Percentiles rank a stretch among this genome's conserved stretches.
These are phyloP conservation scores for Metalampra italica DNA, from an alignment of 2,888 invertebrate genomes.

Conservation along the genomic window DNA sequence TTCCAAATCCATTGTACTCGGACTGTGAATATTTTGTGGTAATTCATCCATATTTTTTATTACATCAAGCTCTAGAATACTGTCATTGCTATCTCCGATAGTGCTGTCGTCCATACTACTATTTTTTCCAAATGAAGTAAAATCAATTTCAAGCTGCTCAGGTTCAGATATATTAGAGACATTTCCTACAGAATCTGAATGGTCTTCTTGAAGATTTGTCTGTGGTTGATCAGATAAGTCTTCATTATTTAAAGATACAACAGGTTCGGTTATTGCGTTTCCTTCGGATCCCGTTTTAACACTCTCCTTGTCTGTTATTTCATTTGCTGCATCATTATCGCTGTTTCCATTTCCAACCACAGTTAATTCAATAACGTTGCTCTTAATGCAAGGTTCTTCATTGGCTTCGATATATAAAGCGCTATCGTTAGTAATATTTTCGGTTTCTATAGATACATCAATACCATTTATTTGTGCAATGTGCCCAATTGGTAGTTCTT, in stretches of 20 bases:
- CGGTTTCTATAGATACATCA: background rate
- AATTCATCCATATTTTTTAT: background rate
- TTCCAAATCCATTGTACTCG: constrained; percentile 65
- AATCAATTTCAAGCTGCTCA: constrained; percentile 3
- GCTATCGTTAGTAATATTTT: background rate
- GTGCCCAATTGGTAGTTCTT: too few species aligned
- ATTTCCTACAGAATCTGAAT: constrained; percentile 7
- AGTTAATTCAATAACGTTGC: background rate
- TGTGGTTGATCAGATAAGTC: background rate
- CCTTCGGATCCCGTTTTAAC: background rate
- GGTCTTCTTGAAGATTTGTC: background rate
- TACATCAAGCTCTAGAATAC: background rate
- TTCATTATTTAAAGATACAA: background rate
- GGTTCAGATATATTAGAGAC: constrained; percentile 3
- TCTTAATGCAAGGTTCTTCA: background rate
- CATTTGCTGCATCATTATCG: background rate
- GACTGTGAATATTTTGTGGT: constrained; percentile 12
- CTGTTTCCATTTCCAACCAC: background rate
- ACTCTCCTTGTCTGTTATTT: background rate
- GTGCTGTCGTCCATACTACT: constrained; percentile 7
- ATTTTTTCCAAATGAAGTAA: constrained; percentile 9
- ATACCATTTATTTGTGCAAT: too few species aligned
- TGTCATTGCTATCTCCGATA: constrained; percentile 5
- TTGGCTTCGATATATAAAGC: too few species aligned
- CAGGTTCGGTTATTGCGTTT: background rate